Base-by-base conservation (phyloP, 2,888 invertebrate species). In the Drosophila melanosoma region DNA sequence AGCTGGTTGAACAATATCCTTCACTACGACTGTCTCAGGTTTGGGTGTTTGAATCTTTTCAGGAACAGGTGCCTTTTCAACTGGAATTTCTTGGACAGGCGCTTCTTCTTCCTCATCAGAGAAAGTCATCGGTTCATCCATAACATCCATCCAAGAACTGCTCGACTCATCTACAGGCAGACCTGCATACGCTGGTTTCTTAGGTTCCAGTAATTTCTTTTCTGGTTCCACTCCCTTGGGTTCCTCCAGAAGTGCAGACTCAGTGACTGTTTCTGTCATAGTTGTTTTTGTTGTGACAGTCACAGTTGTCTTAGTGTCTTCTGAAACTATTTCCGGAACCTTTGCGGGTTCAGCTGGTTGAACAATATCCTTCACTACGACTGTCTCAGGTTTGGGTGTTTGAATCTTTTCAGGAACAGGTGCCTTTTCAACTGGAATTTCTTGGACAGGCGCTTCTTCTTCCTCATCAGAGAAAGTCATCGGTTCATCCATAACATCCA, bases 401-500 rank as follows among this genome's bases (percentile, higher is more conserved):
- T 26, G 5, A 29, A 29, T 10, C 0, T 23, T 23, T 48, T 93
- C 93, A 3, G 32, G 4, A 26, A 12, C 17, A 1, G 48, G 36
- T 4, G 29, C 17, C 11, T 36, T 33, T 20, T 63, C 53, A 15
- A 59, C 42, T 3, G 49, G 26, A 2, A 26, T 20, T 45, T 51
- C 56, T 6, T 59, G 54, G 32, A 42, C 11, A n/a, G 62, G 15
- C 61, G 26, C 10, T 17, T 83, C 79, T 32, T 69, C 76, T 32
- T 70, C 71, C 0, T 76, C 90, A 29, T 90, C 91, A 10, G 91
- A 87, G 65, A 92, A 84, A 15, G 79, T 73, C 69, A 91, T 87
- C 42, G 90, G 91, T 62, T 93, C 92, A 51, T 93, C 93, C 36
- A 91, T 54, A 20, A 91, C 85, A 57, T 87, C 74, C 84, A 93